Evolutionary conservation across 2,797 vertebrate genomes (phyloP).

Genomic region (Alcedo atthis): DNA sequence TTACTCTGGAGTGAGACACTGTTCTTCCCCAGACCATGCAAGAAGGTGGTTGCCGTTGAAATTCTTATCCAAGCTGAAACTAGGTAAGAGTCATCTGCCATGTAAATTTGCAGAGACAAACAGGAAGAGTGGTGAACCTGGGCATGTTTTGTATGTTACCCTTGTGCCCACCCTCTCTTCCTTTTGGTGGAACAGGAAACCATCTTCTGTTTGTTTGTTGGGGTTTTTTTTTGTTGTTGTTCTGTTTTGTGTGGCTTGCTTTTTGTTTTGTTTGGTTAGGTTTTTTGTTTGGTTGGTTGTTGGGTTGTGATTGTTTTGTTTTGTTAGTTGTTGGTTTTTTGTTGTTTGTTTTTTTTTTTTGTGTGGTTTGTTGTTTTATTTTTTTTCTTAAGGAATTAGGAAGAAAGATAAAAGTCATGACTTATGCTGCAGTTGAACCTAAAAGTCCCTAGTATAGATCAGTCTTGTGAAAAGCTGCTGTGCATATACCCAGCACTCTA

Average conservation of each 20-base stretch:
- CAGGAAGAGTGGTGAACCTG: slow-evolving; percentile 64
- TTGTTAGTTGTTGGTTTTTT: too few relatives aligned
- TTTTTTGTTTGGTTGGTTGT: too few relatives aligned
- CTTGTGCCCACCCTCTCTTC: slow-evolving; percentile 48
- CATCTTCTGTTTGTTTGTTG: slow-evolving; percentile 36
- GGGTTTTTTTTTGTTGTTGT: too few relatives aligned
- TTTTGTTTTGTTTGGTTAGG: too few relatives aligned
- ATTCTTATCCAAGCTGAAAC: slow-evolving; percentile 38
- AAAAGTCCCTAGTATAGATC: not conserved
- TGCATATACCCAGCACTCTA: not conserved
- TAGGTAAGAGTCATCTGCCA: slow-evolving; percentile 33
- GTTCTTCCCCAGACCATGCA: not conserved
- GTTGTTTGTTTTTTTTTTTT: too few relatives aligned
- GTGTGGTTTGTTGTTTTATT: not conserved
- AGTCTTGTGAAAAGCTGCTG: not conserved
- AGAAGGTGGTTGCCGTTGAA: slow-evolving; percentile 27
- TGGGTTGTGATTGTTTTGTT: too few relatives aligned
- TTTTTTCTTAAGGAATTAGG: slow-evolving; percentile 59
- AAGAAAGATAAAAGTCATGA: not conserved
- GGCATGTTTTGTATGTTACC: slow-evolving; percentile 41
- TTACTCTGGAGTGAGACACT: not conserved
- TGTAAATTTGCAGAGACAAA: slow-evolving; percentile 57
- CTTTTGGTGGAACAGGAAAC: slow-evolving; percentile 64
- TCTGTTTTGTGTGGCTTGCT: too few relatives aligned
- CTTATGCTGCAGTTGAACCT: not conserved